Percentiles rank a stretch among this genome's conserved stretches.
Evolutionary conservation across 2,888 invertebrate species (phyloP).

Genomic region (Drosophila koepferae): DNA sequence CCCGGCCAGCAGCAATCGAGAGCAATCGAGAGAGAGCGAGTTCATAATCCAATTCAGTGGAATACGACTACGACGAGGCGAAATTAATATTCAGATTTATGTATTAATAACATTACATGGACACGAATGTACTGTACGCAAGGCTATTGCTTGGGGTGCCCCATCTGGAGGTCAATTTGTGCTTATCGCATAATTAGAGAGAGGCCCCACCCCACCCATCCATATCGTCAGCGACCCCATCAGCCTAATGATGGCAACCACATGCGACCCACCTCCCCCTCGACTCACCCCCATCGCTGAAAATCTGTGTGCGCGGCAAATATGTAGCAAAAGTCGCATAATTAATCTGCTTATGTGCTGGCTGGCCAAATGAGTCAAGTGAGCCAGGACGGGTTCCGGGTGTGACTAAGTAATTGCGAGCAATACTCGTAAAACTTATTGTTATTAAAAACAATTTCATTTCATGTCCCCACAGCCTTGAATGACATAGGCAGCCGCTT

Average conservation of each 20-base stretch:
- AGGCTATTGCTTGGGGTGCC: slow-evolving; percentile 10
- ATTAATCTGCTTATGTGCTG: slow-evolving; percentile 76
- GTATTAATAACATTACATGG: slow-evolving; percentile 75
- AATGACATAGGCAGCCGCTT: slow-evolving; percentile 22
- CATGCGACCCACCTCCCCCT: slow-evolving; percentile 48
- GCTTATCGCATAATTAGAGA: slow-evolving; percentile 78
- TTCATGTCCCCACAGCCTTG: slow-evolving; percentile 45
- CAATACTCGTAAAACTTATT: slow-evolving; percentile 63
- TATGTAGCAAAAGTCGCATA: slow-evolving; percentile 72
- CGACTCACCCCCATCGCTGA: background rate
- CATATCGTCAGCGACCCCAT: slow-evolving; percentile 12
- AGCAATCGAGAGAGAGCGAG: slow-evolving; percentile 32
- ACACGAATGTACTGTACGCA: slow-evolving; percentile 2
- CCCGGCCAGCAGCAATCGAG: slow-evolving; percentile 15
- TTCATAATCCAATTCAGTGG: slow-evolving; percentile 71
- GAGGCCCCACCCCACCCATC: background rate
- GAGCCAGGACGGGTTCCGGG: slow-evolving; percentile 26
- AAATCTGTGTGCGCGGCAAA: slow-evolving; percentile 64
- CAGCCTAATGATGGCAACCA: slow-evolving; percentile 35
- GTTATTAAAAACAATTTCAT: slow-evolving; percentile 68
- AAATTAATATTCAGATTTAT: slow-evolving; percentile 81
- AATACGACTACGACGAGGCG: slow-evolving; percentile 21
- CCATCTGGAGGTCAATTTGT: slow-evolving; percentile 70
- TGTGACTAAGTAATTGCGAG: slow-evolving; percentile 77
- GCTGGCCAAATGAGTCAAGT: slow-evolving; percentile 51